Evolutionary conservation across 2,113 vertebrate species (phyloP).

Genomic region (Chlamydotis undulata): DNA sequence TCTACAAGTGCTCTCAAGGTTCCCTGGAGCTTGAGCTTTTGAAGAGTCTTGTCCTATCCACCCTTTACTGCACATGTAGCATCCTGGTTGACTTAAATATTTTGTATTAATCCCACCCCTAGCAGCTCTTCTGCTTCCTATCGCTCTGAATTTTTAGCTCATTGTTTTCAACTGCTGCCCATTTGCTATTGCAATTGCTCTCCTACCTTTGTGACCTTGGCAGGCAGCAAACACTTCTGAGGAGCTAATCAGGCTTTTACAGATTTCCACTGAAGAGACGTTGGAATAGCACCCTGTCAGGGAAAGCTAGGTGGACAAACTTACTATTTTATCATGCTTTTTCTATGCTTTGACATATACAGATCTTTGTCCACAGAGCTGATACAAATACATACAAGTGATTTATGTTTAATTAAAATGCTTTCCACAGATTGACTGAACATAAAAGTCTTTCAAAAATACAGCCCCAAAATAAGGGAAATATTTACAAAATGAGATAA

Average conservation of each 20-base stretch:
- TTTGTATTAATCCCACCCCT: background rate
- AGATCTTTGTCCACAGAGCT: background rate
- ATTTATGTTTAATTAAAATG: slow-evolving; percentile 61
- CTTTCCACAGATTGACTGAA: slow-evolving; percentile 26
- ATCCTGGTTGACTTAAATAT: background rate
- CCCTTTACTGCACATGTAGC: background rate
- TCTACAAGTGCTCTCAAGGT: background rate
- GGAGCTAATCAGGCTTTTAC: background rate
- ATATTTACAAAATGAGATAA: background rate
- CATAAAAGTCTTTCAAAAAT: slow-evolving; percentile 27
- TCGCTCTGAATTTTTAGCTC: background rate
- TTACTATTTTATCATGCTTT: background rate
- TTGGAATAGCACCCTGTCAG: background rate
- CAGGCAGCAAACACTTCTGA: background rate
- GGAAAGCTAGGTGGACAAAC: background rate
- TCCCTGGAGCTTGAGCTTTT: background rate
- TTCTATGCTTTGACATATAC: slow-evolving; percentile 6
- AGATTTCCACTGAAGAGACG: background rate
- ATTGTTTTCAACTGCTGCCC: background rate
- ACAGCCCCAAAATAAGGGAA: background rate
- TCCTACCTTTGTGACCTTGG: background rate
- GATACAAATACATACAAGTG: background rate
- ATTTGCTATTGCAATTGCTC: background rate
- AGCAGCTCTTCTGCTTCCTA: background rate
- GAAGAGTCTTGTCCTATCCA: background rate